Conservation (phyloP, 2,113 vertebrate genomes). For the Salvelinus alpinus region DNA sequence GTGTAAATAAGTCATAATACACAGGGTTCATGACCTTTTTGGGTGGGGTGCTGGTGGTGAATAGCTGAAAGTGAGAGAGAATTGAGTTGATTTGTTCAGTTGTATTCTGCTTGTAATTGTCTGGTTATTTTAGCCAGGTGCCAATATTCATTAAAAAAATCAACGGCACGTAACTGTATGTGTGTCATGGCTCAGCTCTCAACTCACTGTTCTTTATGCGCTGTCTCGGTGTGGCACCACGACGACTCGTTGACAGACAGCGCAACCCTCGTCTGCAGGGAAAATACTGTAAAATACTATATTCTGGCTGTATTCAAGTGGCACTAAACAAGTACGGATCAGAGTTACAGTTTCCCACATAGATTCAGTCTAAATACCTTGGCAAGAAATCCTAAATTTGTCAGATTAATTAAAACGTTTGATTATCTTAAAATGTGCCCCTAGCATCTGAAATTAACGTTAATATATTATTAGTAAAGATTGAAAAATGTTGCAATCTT, state of each 20-base stretch:
- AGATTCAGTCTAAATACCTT: conserved; percentile 19
- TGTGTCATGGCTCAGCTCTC: conserved; percentile 44
- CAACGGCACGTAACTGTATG: conserved; percentile 45
- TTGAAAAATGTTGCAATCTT: conserved; percentile 52
- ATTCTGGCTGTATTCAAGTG: neutral
- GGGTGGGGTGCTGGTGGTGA: conserved; percentile 54
- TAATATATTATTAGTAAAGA: conserved; percentile 34
- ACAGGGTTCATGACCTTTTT: conserved; percentile 51
- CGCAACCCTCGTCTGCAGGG: neutral
- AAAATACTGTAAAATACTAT: neutral
- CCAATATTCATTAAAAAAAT: conserved; percentile 46
- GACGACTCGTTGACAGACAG: neutral
- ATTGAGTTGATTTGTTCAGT: conserved; percentile 43
- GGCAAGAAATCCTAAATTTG: neutral
- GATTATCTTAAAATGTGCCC: neutral
- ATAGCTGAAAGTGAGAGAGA: conserved; percentile 37
- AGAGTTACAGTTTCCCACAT: conserved; percentile 30
- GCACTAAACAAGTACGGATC: neutral
- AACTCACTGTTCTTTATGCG: conserved; percentile 1
- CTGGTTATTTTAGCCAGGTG: conserved; percentile 50
- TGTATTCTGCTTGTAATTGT: conserved; percentile 49
- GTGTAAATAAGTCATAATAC: conserved; percentile 78
- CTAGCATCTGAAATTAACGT: neutral
- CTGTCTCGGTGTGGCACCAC: neutral
- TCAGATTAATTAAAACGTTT: neutral